Base-by-base conservation (phyloP, 2,797 vertebrate species). In the Sternarchorhynchus goeldii region DNA sequence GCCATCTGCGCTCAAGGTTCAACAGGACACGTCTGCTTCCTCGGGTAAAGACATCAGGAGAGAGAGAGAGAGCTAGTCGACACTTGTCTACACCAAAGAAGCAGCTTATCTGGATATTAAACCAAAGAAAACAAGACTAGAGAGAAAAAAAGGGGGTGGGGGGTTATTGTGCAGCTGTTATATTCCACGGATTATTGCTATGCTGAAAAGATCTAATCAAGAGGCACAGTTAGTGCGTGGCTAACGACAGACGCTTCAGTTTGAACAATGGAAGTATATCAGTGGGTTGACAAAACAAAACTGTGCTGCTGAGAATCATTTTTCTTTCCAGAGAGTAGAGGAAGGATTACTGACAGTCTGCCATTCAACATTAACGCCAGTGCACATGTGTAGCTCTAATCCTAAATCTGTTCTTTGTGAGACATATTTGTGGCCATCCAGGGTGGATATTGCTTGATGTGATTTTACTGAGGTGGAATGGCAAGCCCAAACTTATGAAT, bases 61-160 rank as follows among this genome's bases (percentile, higher is more conserved):
- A 82, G 7, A 18, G 7, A 18, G 7, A 17, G 16, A 79, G 65
- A 75, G 63, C 85, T 82, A 85, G 88, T 90, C 86, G 82, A 82
- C 83, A 89, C 90, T 87, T 80, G 85, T 64, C 84, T 78, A 20
- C 53, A 55, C 80, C 71, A 84, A 78, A 66, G 72, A 8, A 63
- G 12, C 53, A 72, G 75, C 71, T 78, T 65, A 57, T 64, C 62
- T 79, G 73, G 69, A 85, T 59, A 84, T 81, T 82, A 59, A 84
- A 81, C 80, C 72, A 36, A 77, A 60, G 25, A 85, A 76, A 82
- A 78, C 53, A 72, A 79, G 25, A 25, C 25, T 25, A 74, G 74
- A 81, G 75, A 85, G 85, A 58, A 63, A 75, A 36, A 32, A 10
- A 74, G 69, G 31, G 79, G 83, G 55, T 71, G 80, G 84, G 78